phyloP scores from a whole-genome alignment of 2,888 invertebrate genomes.

The Oligia fasciuncula region DNA sequence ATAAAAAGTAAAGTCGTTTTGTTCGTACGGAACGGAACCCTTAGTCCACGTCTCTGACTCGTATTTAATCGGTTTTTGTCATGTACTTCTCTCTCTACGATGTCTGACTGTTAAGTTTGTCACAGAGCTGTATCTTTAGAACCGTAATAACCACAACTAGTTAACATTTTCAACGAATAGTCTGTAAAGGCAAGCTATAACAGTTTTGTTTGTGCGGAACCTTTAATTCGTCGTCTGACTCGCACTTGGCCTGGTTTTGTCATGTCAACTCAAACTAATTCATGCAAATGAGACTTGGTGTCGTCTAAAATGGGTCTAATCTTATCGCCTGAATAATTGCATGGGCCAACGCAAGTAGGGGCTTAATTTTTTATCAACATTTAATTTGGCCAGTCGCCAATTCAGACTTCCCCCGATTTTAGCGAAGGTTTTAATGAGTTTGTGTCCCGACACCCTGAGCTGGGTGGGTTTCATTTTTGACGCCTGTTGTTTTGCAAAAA shows the following conservation, averaged over 20 bases:
- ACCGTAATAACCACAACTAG: neutral
- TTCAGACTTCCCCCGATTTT: conserved; percentile 60
- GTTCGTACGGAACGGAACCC: too few relatives aligned
- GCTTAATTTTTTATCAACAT: conserved; percentile 73
- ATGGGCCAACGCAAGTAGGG: conserved; percentile 73
- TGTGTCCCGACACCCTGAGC: conserved; percentile 41
- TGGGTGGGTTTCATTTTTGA: conserved; percentile 47
- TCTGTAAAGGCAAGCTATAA: neutral
- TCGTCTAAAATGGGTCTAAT: conserved; percentile 82
- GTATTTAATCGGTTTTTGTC: too few relatives aligned
- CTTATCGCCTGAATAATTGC: conserved; percentile 81
- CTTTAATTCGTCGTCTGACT: neutral
- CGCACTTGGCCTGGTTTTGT: conserved; percentile 61
- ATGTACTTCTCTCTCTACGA: neutral
- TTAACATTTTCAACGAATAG: neutral
- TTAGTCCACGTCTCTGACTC: neutral
- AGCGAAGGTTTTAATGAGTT: conserved; percentile 64
- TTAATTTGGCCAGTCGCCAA: conserved; percentile 73
- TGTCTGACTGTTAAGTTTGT: neutral
- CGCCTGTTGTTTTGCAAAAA: conserved; percentile 36
- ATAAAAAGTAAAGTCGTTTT: too few relatives aligned
- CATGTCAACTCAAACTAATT: conserved; percentile 81
- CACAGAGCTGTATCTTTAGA: neutral
- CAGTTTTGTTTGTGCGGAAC: neutral
- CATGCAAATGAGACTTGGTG: conserved; percentile 80